Evolutionary conservation across 1,140 invertebrate genomes (phyloP), one percentile per base, ranked within the genome.

Genomic region (Palaemon carinicauda): DNA sequence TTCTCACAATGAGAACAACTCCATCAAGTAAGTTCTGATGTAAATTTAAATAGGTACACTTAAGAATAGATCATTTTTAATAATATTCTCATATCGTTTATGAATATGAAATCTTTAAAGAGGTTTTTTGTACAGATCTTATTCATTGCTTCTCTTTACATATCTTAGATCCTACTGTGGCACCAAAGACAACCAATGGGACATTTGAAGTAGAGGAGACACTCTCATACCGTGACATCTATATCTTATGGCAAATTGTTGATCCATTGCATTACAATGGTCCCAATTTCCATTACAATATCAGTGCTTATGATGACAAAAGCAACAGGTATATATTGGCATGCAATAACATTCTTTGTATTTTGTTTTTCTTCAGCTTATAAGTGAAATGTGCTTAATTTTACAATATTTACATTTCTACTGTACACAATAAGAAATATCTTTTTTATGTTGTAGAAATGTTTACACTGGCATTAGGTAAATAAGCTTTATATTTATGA

Each of bases 171-270:
- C 81, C 81, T 14, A 56, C 73, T 24, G 29, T 21, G 15, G 53
- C 52, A 31, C 71, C 73, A n/a, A 15, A 41, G n/a, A 83, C 81
- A 21, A 56, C n/a, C 19, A 74, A 50, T 33, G 81, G 81, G 10
- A 83, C 53, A 56, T 83, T 83, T 83, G 81, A 77, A 50, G 27
- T 83, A 21, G 81, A 83, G 31, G 52, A 77, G 15, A 83, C 51
- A 15, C 27, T 75, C 17, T 41, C 31, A 4, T 52, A 54, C 51
- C 71, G 81, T 21, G 81, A 83, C n/a, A 52, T 83, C 2, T 77
- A 77, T 33, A 50, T 83, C 27, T 75, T n/a, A 33, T 83, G 81
- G 81, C 81, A 83, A 31, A 83, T 31, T 24, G 53, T 83, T 19
- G 73, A 83, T n/a, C 73, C 53, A 31, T 15, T 75, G 0, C 51